Evolutionary conservation across 2,888 invertebrate genomes (phyloP), one percentile per base, ranked within the genome.

Genomic region (Erannis defoliaria): DNA sequence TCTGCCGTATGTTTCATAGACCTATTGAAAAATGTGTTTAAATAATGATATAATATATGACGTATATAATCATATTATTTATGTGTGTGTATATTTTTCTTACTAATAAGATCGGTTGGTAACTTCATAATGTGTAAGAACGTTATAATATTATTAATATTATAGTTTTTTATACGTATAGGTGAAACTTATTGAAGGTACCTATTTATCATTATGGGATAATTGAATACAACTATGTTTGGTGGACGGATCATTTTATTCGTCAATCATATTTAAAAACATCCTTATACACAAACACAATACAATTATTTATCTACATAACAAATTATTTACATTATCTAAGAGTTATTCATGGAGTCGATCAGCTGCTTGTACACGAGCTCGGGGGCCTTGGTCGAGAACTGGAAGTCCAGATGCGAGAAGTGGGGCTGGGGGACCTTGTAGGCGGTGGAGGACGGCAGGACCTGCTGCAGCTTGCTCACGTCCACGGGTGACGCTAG

Each of bases 401-500:
- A 88, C 72, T 87, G 84, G 87, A 90, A 93, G 84, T 93, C 93
- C 78, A 89, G 78, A 76, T 88, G 82, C 67, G 80, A 83, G 81
- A 92, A 93, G 75, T 88, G 81, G 40, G 90, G 83, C 72, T 94
- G 89, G 0, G 94, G 90, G 38, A 96, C 94, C 70, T 92, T 84
- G 84, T 93, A 93, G 69, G 89, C 89, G 51, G 93, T 94, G 59
- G 94, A 90, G 73, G 94, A 93, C 49, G 94, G 94, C 38, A 97
- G 86, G 68, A 93, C 89, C 5, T 82, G 78, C 49, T 90, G 88
- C 64, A 96, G 81, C 43, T 89, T 89, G 37, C 92, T 80, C 0
- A 96, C 95, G 67, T 96, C 95, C 72, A 84, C 82, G 43, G 94
- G 93, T 61, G 93, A 88, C 16, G 96, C 94, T 50, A 97, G 83